These are phyloP conservation scores for Phalloptychus januarius DNA, from an alignment of 2,797 vertebrate genomes.

Conservation along the genomic window DNA sequence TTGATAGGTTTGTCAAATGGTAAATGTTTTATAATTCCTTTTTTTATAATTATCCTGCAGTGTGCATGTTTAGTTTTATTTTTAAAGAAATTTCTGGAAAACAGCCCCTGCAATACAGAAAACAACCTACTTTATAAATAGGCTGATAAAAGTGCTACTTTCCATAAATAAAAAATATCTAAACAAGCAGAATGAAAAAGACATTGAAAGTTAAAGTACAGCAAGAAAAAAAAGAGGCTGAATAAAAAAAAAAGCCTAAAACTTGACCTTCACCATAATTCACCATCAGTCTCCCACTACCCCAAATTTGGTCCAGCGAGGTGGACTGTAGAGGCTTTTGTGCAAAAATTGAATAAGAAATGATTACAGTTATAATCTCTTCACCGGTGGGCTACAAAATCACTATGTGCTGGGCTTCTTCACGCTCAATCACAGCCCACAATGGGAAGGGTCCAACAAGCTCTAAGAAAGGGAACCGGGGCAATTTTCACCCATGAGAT, in stretches of 20 bases:
- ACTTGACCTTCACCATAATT: conserved; percentile 49
- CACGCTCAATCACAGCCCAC: conserved; percentile 63
- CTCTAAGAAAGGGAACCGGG: conserved; percentile 53
- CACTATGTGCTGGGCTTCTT: conserved; percentile 49
- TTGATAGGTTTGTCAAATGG: not conserved
- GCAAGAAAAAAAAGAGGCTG: not conserved
- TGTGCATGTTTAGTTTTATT: not conserved
- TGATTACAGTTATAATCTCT: conserved; percentile 71
- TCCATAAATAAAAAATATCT: conserved; percentile 8
- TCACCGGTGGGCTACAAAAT: conserved; percentile 56
- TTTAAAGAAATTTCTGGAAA: not conserved
- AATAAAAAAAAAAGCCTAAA: conserved; percentile 9
- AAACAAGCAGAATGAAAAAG: conserved; percentile 8
- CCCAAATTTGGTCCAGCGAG: conserved; percentile 45
- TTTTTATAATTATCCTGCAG: not conserved
- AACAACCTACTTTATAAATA: no score
- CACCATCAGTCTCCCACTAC: conserved; percentile 38
- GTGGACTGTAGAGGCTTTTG: conserved; percentile 58
- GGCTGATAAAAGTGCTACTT: conserved; percentile 2
- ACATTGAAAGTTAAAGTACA: conserved; percentile 4
- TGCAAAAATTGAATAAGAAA: conserved; percentile 67
- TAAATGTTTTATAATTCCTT: not conserved
- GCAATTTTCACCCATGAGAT: conserved; percentile 40
- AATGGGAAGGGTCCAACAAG: conserved; percentile 57
- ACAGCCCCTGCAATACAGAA: no score